Evolutionary conservation across 1,140 invertebrate genomes (phyloP), one percentile per base, ranked within the genome.

Genomic region (Drosophila sp.): DNA sequence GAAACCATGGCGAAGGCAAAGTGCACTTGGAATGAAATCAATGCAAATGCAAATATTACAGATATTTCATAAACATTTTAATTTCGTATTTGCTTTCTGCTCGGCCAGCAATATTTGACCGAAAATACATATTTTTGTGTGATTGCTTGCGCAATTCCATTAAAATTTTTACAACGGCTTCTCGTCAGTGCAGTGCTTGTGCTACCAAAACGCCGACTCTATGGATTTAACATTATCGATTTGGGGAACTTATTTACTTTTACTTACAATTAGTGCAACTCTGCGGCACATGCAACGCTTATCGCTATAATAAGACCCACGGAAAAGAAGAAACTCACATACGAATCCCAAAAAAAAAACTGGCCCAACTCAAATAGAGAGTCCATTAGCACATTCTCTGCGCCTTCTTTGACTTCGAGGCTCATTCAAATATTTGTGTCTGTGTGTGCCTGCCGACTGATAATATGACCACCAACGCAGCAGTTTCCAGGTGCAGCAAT

Each of bases 211-310:
- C 76, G 65, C 67, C 70, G 57, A 74, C 80, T 66, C 30, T 72
- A 77, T 74, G 68, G 60, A 67, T 63, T 70, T 77, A 80, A 79
- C 76, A 76, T 76, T 86, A 87, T 86, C 66, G 79, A 87, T 83
- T 67, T 67, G 33, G 55, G 27, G 57, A 54, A 25, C 50, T 60
- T 76, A 70, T 79, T 72, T 70, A 65, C 67, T 58, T 44, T 50
- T 50, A 58, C 56, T 58, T 35, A 58, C 56, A 58, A 58, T 58
- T 58, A 58, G 56, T 33, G 73, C 50, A 63, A 66, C 66, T 50
- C 35, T 44, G 57, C 55, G 44, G 44, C 44, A 50, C 44, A 44
- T 44, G 41, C 50, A 64, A 61, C 72, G 23, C 79, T 89, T 89
- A 83, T 87, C 84, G 63, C 8, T 10, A 38, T 50, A 60, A 61